Evolutionary conservation across 2,797 vertebrate genomes (phyloP), one percentile per base, ranked within the genome.

Genomic region (Enteromius unitaeniatus): DNA sequence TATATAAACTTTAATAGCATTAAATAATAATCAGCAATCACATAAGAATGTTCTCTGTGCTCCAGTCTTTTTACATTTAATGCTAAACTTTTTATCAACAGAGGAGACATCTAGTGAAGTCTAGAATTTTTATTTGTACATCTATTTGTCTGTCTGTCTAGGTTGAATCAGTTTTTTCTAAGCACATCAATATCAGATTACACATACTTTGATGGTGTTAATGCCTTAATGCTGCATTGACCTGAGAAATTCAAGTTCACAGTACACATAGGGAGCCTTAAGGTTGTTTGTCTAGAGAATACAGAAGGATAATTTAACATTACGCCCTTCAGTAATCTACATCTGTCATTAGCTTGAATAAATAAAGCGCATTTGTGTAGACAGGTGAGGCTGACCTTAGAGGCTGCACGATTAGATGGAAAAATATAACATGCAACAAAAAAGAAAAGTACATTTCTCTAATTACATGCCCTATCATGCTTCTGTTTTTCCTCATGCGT

Each of bases 301-400:
- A 26, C 62, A 83, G 23, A 68, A 45, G 31, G 65, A 14, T 55
- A 21, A 68, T 76, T 34, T 45, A 76, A 47, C 17, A 42, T 82
- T 82, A 37, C 14, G 6, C 28, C 60, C 80, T 82, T 74, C 19
- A 13, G 70, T 65, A 82, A 14, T 53, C 23, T 19, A 40, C 37
- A 45, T 67, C 72, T 76, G 62, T 81, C 73, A 83, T 79, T 75
- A 82, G 55, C 26, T 49, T 84, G 26, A 68, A 53, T 80, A 68
- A 55, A 76, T 9, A 23, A 40, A 72, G 28, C 8, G 37, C 15
- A 21, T 77, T 65, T 79, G 77, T 69, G 55, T 85, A 84, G 55
- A 81, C 79, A 78, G 83, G 80, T 83, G 83, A 77, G 67, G 42
- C 13, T 79, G 74, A 80, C 69, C 68, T 67, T 73, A 84, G 65